Conservation (phyloP, 2,113 vertebrate species). For the Felis chaus region DNA sequence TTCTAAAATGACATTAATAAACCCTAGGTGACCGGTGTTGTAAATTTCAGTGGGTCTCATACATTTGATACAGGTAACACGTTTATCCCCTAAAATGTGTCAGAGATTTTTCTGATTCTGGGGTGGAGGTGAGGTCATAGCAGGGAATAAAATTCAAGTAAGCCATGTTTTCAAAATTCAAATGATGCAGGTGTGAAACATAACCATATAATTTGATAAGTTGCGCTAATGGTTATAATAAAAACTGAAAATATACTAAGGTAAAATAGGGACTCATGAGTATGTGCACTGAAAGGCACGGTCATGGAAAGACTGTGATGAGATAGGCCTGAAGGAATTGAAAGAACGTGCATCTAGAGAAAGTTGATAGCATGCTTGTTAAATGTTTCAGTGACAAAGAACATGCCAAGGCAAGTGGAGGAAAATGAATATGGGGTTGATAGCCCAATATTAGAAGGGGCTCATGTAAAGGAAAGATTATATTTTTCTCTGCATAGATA, state of each 20-base stretch:
- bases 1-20: background rate
- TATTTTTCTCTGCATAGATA: background rate
- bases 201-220: background rate
- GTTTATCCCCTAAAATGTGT: background rate
- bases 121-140: background rate
- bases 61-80: background rate
- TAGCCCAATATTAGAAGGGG: background rate
- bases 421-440: background rate
- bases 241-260: background rate
- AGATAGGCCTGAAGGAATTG: background rate
- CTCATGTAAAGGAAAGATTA: background rate
- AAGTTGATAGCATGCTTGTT: background rate
- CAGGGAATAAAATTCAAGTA: background rate
- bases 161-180: background rate
- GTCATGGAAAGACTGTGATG: background rate
- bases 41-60: background rate
- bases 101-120: background rate
- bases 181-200: too few species aligned
- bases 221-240: background rate
- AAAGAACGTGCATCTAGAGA: background rate
- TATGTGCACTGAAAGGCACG: background rate
- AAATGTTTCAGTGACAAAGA: background rate
- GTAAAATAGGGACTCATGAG: background rate
- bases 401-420: background rate
- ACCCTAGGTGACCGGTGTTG: background rate